A percentile compares a stretch with the other conserved stretches of the same genome.
Conservation (phyloP, 2,888 invertebrate species). For the Chesias legatella region DNA sequence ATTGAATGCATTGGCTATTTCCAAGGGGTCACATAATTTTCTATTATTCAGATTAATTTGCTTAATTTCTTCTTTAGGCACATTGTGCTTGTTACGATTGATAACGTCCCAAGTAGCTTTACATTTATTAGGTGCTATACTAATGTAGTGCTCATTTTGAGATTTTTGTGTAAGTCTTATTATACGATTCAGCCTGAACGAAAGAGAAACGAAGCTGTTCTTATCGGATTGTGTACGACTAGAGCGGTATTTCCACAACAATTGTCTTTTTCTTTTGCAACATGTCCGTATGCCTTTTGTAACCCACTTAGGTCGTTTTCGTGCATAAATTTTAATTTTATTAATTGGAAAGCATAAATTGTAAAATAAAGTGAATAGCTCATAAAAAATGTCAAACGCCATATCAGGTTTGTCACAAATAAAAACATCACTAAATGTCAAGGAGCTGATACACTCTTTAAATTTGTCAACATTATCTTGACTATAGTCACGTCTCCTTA, state of each 20-base stretch:
- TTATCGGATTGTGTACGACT: background rate
- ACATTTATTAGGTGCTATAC: slow-evolving; percentile 3
- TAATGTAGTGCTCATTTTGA: slow-evolving; percentile 3
- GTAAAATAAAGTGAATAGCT: slow-evolving; percentile 2
- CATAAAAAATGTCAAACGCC: too few relatives aligned
- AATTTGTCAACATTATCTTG: too few relatives aligned
- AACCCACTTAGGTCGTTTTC: background rate
- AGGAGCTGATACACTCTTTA: too few relatives aligned
- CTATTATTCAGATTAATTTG: background rate
- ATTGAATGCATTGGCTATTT: too few relatives aligned
- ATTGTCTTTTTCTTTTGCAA: background rate
- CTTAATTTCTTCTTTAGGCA: slow-evolving; percentile 2
- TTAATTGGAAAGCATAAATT: slow-evolving; percentile 3
- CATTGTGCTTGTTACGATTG: background rate
- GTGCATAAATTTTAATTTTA: background rate
- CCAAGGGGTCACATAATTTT: background rate
- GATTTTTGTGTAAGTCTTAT: slow-evolving; percentile 5
- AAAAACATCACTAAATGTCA: too few relatives aligned
- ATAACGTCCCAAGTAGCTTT: too few relatives aligned
- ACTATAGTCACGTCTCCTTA: too few relatives aligned
- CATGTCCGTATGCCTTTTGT: slow-evolving; percentile 1
- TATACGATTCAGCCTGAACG: background rate
- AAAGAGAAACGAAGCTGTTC: background rate
- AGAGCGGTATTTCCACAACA: slow-evolving; percentile 2
- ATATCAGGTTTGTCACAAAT: too few relatives aligned